Evolutionary conservation across 2,888 invertebrate genomes (phyloP).

Genomic region (Macrosiphum euphorbiae): DNA sequence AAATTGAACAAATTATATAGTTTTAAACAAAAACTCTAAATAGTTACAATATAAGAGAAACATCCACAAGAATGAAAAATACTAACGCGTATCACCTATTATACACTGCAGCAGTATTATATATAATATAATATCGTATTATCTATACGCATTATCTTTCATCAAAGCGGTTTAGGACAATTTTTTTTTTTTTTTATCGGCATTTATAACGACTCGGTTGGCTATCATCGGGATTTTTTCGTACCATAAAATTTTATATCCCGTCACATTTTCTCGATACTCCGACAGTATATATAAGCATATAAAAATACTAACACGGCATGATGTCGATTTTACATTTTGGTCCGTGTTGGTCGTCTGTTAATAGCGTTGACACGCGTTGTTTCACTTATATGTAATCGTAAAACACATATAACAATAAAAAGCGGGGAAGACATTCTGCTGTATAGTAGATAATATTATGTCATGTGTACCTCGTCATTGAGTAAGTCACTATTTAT

Average conservation of each 20-base stretch:
- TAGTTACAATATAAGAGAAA: background rate
- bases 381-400: constrained; percentile 13
- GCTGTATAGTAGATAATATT: background rate
- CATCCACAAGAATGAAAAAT: background rate
- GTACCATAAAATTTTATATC: constrained; percentile 23
- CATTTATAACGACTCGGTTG: constrained; percentile 7
- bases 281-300: background rate
- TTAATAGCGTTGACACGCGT: background rate
- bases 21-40: background rate
- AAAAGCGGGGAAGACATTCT: background rate
- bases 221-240: background rate
- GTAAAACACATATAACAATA: background rate
- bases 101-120: background rate
- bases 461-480: too few relatives aligned
- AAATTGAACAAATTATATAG: background rate
- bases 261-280: background rate
- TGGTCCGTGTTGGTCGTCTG: background rate
- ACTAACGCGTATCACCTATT: background rate
- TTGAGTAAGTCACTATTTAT: background rate
- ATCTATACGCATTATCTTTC: background rate
- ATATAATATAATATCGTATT: background rate
- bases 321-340: constrained; percentile 16
- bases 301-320: constrained; percentile 5
- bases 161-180: background rate
- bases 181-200: constrained; percentile 23